Evolutionary conservation across 2,888 invertebrate species (phyloP), one percentile per base, ranked within the genome.

Genomic region (Melanostoma mellinum): DNA sequence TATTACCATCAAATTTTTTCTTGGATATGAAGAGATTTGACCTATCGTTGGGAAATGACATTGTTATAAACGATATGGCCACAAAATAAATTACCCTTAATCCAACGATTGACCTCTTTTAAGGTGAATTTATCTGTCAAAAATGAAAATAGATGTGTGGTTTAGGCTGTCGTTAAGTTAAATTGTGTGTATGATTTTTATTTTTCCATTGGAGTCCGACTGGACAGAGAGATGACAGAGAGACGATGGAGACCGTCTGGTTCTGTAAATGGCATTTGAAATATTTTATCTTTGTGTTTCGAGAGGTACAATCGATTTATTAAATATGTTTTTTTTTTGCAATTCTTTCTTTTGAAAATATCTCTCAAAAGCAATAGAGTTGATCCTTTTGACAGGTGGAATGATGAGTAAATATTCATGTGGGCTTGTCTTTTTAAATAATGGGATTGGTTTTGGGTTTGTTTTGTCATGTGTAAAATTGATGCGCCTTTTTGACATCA

Each of bases 51-150:
- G 46, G 20, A 20, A 35, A 46, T 55, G 61, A 32, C 38, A 69
- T 76, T 55, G 36, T 52, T 36, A 58, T 65, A 56, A 56, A 56
- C 55, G 42, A 42, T 6, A 38, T 40, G 10, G 69, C 48, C 42
- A 50, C 40, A 6, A 46, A 46, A 71, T 71, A 77, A 77, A 77
- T 77, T 71, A 56, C 42, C 20, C 63, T 71, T 65, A 77, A 77
- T 77, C 69, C 77, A 52, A 36, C 44, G 10, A 10, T 46, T 46
- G 44, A 46, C 44, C 44, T 46, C 3, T 10, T 10, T 46, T 10
- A 42, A 42, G 68, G 52, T 61, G 68, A 60, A 53, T 60, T 53
- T 46, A 58, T n/a, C 8, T 46, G 40, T n/a, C n/a, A 58, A 61
- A 53, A 32, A 53, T 36, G 32, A 46, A 40, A 63, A 48, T 56